Evolutionary conservation across 2,113 vertebrate species (phyloP), one percentile per base, ranked within the genome.

Genomic region (Dasyornis broadbenti): DNA sequence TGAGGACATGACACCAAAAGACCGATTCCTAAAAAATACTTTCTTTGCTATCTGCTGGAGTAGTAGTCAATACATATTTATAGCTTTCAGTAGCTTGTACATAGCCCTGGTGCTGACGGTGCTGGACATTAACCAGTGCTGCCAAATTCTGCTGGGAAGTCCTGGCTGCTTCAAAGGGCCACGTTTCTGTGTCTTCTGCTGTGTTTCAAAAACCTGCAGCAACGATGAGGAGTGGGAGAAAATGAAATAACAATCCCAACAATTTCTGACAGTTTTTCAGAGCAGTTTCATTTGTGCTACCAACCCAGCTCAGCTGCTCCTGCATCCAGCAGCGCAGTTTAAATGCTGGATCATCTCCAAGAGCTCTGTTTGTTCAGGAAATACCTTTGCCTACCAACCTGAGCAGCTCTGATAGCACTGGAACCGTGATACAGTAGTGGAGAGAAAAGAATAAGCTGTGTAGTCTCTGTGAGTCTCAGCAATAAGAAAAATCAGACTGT

Each of bases 161-260:
- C 97, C 97, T 5, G 97, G 94, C 22, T 98, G 73, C 83, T 98
- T 97, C 31, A 94, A 40, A 3, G 94, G 82, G 18, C 95, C 60
- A 10, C 76, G 70, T 82, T 91, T 98, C 79, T 95, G 81, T 7
- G 97, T 92, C 52, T 96, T 96, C 24, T 90, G 53, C 92, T 98
- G 98, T 10, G 97, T 71, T 59, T 97, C 97, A 84, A 97, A 93
- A 63, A 95, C 97, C 97, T 98, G 31, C 53, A 82, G 39, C 37
- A 77, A 40, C 0, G 3, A 60, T 18, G 44, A 77, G 59, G 15
- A 42, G 17, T 10, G 13, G 14, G 52, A 28, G 35, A 56, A 80
- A 70, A 49, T 1, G 0, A 53, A 86, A 6, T 9, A 49, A 60
- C 3, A 42, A 33, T 8, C 16, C 37, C 39, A 66, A 37, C 6